Evolutionary conservation across 2,888 invertebrate species (phyloP), one percentile per base, ranked within the genome.

Genomic region (Frankliniella intonsa): DNA sequence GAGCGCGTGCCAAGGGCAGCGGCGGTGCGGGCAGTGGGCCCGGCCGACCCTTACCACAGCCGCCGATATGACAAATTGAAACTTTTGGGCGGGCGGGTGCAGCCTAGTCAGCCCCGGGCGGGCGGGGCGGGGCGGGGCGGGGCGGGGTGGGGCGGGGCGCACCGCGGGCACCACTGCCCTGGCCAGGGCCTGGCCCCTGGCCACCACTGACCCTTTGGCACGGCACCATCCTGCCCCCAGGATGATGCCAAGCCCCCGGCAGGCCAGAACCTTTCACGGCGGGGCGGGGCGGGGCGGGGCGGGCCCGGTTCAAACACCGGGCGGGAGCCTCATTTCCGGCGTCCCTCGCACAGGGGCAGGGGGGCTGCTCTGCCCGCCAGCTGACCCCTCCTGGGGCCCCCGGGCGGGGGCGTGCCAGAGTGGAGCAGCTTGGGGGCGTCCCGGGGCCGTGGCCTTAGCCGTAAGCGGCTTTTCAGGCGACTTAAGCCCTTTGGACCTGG

Each of bases 61-160:
- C 38, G 38, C 69, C 69, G 25, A 76, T 38, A 38, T 76, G 69
- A 76, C 69, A 76, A 76, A 76, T 76, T 76, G 69, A 76, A 76
- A 76, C 69, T 76, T 76, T 76, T 25, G 69, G 69, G 22, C 69
- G 12, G 11, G 69, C 69, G 55, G 38, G 38, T 38, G 38, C 38
- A 38, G 38, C 55, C 14, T 55, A 55, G 55, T 55, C 55, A 55
- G 17, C 55, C 55, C 55, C 19, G 14, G 17, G 55, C 14, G 55
- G 55, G 14, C 55, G 55, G 38, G 38, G 38, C 5, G 38, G 38
- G 38, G 38, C 14, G 11, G 55, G 55, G 14, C 55, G 55, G 38
- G 38, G 38, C 5, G 38, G 38, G 38, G 38, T 5, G 38, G 3
- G 38, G 38, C 5, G 38, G 38, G 38, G 38, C 5, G 3, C 38